Evolutionary conservation across 2,888 invertebrate genomes (phyloP), one percentile per base, ranked within the genome.

Genomic region (Oxycera nigricornis): DNA sequence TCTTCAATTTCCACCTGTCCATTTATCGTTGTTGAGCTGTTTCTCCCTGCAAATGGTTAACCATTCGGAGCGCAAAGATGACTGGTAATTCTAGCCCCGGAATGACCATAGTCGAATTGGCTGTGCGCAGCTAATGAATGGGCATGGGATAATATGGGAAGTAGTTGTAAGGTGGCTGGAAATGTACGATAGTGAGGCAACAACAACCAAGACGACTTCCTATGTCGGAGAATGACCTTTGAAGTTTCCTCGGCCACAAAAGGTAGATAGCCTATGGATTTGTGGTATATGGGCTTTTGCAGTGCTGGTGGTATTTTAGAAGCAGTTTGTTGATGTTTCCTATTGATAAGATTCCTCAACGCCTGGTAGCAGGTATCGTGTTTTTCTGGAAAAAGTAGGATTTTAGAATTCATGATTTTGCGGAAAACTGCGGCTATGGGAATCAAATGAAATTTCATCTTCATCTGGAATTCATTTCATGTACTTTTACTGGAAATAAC

Each of bases 351-450:
- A 74, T 68, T 76, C 77, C 80, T 81, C 75, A 67, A 73, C 78
- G 78, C 81, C 81, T 80, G 78, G 77, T 80, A 79, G 59, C 39
- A 73, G 75, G 76, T 78, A 79, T 78, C 78, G 79, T 79, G 78
- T 78, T 80, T 81, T 81, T 81, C 79, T 80, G 80, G 80, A 80
- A 81, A 81, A 80, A 79, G 79, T 79, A 75, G 65, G 55, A 50
- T 72, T 72, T 75, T 75, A 74, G 74, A 75, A 76, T 73, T 59
- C 68, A 73, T 24, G n/a, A 9, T 22, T 52, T 57, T 50, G 72
- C 59, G 72, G 72, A 72, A 72, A 72, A 72, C 52, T 24, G 35
- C 46, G 46, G 14, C 3, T 7, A 2, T 84, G 22, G n/a, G n/a
- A n/a, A n/a, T n/a, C n/a, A n/a, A n/a, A n/a, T n/a, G n/a, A n/a